Evolutionary conservation across 2,797 vertebrate species (phyloP).

Genomic region (Aeoliscus strigatus): DNA sequence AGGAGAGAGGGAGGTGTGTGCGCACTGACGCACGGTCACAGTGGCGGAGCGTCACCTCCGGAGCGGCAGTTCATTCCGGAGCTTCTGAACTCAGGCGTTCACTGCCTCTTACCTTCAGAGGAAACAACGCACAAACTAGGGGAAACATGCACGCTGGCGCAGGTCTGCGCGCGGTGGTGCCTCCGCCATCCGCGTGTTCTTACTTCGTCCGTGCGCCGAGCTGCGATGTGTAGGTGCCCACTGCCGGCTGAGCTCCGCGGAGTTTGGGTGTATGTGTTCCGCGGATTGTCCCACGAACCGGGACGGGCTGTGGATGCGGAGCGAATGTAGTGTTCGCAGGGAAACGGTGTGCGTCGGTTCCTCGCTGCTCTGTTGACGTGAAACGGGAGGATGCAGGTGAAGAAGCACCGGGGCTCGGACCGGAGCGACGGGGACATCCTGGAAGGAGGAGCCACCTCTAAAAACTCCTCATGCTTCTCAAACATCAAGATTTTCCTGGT

Average conservation of each 20-base stretch:
- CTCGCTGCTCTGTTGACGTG: slow-evolving; percentile 22
- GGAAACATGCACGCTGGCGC: slow-evolving; percentile 50
- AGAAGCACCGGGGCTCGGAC: slow-evolving; percentile 68
- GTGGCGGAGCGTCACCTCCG: slow-evolving; percentile 19
- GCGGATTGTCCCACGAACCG: slow-evolving; percentile 28
- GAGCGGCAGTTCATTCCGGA: slow-evolving; percentile 11
- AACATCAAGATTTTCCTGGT: slow-evolving; percentile 96
- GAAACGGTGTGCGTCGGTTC: slow-evolving; percentile 9
- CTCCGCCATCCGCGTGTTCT: slow-evolving; percentile 49
- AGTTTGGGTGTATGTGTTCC: slow-evolving; percentile 55
- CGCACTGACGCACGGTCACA: not conserved
- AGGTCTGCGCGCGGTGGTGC: slow-evolving; percentile 31
- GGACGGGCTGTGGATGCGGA: slow-evolving; percentile 5
- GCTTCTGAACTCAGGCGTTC: not conserved
- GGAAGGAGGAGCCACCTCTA: slow-evolving; percentile 75
- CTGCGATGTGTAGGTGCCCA: slow-evolving; percentile 45
- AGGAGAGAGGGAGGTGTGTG: slow-evolving; percentile 11
- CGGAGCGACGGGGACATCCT: slow-evolving; percentile 73
- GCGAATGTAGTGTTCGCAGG: slow-evolving; percentile 42
- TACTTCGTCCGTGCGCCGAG: slow-evolving; percentile 32
- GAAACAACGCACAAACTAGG: not conserved
- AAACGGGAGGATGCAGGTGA: slow-evolving; percentile 82
- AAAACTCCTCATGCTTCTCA: slow-evolving; percentile 87
- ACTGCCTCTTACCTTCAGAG: slow-evolving; percentile 1
- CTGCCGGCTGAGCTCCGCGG: slow-evolving; percentile 29